These are phyloP conservation scores for Anas flavirostris DNA, from an alignment of 2,797 vertebrate species.

Conservation along the genomic window DNA sequence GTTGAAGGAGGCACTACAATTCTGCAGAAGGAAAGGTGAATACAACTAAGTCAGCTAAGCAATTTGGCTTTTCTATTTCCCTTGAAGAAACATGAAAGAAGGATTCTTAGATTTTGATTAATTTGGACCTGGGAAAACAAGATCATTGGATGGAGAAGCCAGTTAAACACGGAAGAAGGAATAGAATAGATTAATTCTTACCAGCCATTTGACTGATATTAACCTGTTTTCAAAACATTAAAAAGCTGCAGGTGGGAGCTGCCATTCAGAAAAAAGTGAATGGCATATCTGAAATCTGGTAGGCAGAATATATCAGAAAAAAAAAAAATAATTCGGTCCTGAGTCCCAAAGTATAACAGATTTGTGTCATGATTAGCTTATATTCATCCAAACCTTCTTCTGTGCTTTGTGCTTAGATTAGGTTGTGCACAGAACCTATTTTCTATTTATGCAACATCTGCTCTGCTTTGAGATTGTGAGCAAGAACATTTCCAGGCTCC, in stretches of 20 bases:
- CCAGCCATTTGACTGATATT: background rate
- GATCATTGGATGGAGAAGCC: background rate
- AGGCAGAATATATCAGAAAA: background rate
- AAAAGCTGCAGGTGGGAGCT: background rate
- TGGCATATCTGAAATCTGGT: background rate
- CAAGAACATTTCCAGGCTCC: conserved; percentile 64
- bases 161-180: background rate
- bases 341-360: conserved; percentile 12
- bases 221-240: background rate
- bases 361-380: conserved; percentile 35
- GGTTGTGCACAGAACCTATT: conserved; percentile 64
- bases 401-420: conserved; percentile 46
- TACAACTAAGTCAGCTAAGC: background rate
- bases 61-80: background rate
- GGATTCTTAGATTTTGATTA: background rate
- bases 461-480: conserved; percentile 53
- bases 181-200: background rate
- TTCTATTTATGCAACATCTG: conserved; percentile 71
- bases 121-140: background rate
- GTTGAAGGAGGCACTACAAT: background rate
- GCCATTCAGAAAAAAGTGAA: background rate
- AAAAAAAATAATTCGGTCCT: background rate
- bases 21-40: background rate
- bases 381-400: conserved; percentile 50
- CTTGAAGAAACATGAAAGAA: background rate